Base-by-base conservation (phyloP, 2,888 invertebrate species). In the Caenorhabditis angaria region DNA sequence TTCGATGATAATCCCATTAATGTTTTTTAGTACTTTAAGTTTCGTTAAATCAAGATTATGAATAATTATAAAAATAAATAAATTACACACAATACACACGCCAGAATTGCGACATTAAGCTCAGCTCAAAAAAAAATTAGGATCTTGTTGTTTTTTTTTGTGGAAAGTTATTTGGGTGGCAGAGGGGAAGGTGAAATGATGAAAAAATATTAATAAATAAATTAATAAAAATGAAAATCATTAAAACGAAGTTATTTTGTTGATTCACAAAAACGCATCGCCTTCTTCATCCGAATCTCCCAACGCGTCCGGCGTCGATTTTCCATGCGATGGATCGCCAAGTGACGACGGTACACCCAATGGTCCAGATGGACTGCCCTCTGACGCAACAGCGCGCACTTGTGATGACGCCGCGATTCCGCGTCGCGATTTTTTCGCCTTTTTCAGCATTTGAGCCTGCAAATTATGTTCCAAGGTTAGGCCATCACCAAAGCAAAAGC, bases 381-480 rank as follows among this genome's bases (percentile, higher is more conserved):
- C 83, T 54, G 82, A 77, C 48, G 81, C 74, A 48, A 81, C 83
- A 10, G 84, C 78, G 41, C 83, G 69, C 29, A 81, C 72, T 29
- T 81, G 77, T 18, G 78, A 58, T 10, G 70, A 62, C 12, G 50
- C 48, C 25, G 67, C 70, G 6, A 71, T 77, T 8, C 74, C 80
- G 35, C 83, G 79, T 32, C 85, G 78, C 58, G 83, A 80, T 71
- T 85, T 85, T 74, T 97, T 97, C 91, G 93, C 93, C 93, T 97
- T 99, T 93, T 97, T 97, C 92, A 99, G 92, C 97, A 99, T 99
- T 90, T 97, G 97, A 89, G 97, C 97, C 97, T 97, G 88, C 55
- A 84, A 41, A 41, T 41, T 41, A 41, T 41, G 41, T 41, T n/a
- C 64, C 64, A 57, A 66, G 25, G 64, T 66, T 64, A 70, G 61